Conservation (phyloP, 2,888 invertebrate species). For the Drosophila lacicola region DNA sequence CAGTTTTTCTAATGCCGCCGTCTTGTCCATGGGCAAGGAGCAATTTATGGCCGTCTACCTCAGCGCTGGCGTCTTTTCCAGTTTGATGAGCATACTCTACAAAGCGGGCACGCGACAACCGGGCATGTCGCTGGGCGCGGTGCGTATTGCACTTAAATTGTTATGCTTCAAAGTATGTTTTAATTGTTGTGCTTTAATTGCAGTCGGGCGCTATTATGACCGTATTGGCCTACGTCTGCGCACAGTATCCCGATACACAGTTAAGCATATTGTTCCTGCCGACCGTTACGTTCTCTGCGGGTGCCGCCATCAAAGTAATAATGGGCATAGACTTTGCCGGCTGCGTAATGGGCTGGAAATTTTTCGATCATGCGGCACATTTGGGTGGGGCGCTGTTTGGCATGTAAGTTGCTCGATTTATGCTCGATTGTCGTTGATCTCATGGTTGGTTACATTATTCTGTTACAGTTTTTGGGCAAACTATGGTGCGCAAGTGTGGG, state of each 20-base stretch:
- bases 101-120: slow-evolving; percentile 90
- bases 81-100: slow-evolving; percentile 92
- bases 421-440: not conserved
- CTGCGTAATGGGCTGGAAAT: slow-evolving; percentile 93
- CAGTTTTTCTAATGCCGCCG: slow-evolving; percentile 89
- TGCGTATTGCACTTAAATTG: slow-evolving; percentile 86
- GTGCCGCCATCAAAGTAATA: slow-evolving; percentile 92
- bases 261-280: slow-evolving; percentile 96
- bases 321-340: slow-evolving; percentile 94
- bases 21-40: slow-evolving; percentile 92
- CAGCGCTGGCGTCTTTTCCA: slow-evolving; percentile 94
- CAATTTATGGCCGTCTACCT: slow-evolving; percentile 96
- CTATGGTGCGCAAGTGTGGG: slow-evolving; percentile 82
- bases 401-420: slow-evolving; percentile 87
- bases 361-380: slow-evolving; percentile 99
- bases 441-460: not conserved
- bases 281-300: slow-evolving; percentile 94
- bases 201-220: slow-evolving; percentile 98
- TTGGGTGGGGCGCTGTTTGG: slow-evolving; percentile 97
- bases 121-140: slow-evolving; percentile 95
- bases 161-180: not conserved
- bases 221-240: slow-evolving; percentile 94
- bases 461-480: slow-evolving; percentile 80
- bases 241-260: slow-evolving; percentile 94
- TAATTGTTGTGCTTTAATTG: slow-evolving; percentile 43